Conservation (phyloP, 37 sponge, comb jelly and placozoan species). For the Chondrilla cf. caribensis region DNA sequence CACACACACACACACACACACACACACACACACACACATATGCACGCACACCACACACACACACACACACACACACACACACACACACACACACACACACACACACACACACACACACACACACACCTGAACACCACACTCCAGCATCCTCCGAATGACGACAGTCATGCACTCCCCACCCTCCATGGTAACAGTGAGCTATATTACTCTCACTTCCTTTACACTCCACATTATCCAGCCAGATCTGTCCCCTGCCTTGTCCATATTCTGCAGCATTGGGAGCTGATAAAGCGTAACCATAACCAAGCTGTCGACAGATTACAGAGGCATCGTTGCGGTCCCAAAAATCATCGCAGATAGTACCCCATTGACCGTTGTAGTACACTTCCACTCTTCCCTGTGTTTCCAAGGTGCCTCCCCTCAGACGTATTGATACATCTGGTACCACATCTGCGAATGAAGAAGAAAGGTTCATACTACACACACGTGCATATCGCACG, state of each 20-base stretch:
- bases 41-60: too few species aligned
- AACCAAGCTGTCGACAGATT: constrained; percentile 33
- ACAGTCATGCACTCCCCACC: constrained; percentile 27
- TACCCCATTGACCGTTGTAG: constrained; percentile 32
- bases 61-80: too few species aligned
- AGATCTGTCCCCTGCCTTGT: constrained; percentile 7
- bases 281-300: constrained; percentile 3
- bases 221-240: constrained; percentile 33
- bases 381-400: constrained; percentile 29
- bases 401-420: not conserved
- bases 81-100: too few species aligned
- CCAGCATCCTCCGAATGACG: constrained; percentile 29
- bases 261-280: not conserved
- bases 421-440: constrained; percentile 11
- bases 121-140: constrained; percentile 25
- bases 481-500: not conserved
- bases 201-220: constrained; percentile 27
- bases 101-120: not conserved
- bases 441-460: not conserved
- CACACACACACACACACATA: not conserved
- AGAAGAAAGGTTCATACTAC: not conserved
- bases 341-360: constrained; percentile 20
- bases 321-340: constrained; percentile 27
- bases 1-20: not conserved
- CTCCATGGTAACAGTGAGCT: constrained; percentile 1